A percentile compares a stretch with the other conserved stretches of the same genome.
These are phyloP conservation scores for Drosophila ambigua DNA, from an alignment of 1,140 invertebrate species.

Conservation along the genomic window DNA sequence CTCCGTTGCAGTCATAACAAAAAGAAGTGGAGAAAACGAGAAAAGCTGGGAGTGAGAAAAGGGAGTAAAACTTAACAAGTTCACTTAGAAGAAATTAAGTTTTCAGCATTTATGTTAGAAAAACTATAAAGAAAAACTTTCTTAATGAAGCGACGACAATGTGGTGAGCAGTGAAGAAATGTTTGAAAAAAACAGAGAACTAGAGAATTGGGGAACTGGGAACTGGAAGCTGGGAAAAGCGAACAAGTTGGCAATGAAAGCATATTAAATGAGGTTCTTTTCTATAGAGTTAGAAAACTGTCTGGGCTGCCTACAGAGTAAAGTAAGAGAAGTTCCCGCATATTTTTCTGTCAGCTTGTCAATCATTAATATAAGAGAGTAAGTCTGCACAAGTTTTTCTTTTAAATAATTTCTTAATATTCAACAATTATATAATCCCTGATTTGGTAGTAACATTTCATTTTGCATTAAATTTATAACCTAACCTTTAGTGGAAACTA, in stretches of 20 bases:
- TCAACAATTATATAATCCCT: no score
- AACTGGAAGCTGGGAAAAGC: constrained; percentile 6
- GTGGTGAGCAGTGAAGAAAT: constrained; percentile 69
- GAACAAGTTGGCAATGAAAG: constrained; percentile 39
- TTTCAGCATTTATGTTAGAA: constrained; percentile 79
- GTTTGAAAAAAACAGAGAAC: constrained; percentile 35
- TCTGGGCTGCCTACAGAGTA: background rate
- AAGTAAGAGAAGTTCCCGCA: background rate
- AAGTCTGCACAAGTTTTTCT: no score
- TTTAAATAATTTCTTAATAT: no score
- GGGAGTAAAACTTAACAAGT: constrained; percentile 74
- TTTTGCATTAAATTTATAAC: no score
- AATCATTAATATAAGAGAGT: no score
- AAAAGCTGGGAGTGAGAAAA: constrained; percentile 3
- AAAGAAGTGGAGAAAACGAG: constrained; percentile 47
- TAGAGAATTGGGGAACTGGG: background rate
- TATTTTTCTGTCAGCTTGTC: no score
- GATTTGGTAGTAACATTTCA: no score
- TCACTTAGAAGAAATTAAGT: constrained; percentile 81
- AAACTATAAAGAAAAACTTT: constrained; percentile 81
- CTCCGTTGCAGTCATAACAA: constrained; percentile 45
- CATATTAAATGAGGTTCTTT: constrained; percentile 33
- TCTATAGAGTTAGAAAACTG: background rate
- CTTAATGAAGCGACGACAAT: constrained; percentile 80
- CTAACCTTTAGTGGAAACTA: no score